These are phyloP conservation scores for Sturnira hondurensis DNA, from an alignment of 2,113 vertebrate genomes.

Conservation along the genomic window DNA sequence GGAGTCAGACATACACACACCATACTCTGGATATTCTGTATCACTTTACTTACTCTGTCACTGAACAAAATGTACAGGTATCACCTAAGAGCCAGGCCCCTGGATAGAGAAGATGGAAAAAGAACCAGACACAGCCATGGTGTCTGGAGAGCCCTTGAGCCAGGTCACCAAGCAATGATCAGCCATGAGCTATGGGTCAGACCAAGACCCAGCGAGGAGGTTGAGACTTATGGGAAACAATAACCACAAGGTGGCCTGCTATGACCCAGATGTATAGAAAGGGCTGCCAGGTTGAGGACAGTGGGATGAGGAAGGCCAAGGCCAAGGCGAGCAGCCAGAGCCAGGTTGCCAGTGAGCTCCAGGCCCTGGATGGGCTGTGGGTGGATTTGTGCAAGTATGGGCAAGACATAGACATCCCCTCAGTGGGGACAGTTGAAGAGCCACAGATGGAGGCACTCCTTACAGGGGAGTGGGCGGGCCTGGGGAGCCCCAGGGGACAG, in stretches of 20 bases:
- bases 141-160: not conserved
- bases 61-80: not conserved
- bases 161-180: not conserved
- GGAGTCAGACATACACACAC: not conserved
- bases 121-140: not conserved
- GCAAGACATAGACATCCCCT: not conserved
- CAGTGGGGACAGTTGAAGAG: not conserved
- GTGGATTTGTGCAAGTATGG: accelerated
- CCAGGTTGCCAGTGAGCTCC: not conserved
- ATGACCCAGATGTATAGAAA: too few species aligned
- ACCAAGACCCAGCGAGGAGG: not conserved
- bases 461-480: not conserved
- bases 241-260: not conserved
- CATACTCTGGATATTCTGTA: not conserved
- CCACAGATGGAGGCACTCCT: not conserved
- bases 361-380: too few species aligned
- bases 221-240: not conserved
- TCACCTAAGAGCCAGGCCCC: not conserved
- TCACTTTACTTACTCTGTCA: not conserved
- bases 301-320: not conserved
- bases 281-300: too few species aligned
- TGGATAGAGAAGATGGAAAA: not conserved
- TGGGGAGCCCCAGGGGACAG: not conserved
- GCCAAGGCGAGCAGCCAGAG: not conserved
- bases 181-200: not conserved